Base-by-base conservation (phyloP, 1,140 invertebrate genomes). In the Penaeus japonicus region DNA sequence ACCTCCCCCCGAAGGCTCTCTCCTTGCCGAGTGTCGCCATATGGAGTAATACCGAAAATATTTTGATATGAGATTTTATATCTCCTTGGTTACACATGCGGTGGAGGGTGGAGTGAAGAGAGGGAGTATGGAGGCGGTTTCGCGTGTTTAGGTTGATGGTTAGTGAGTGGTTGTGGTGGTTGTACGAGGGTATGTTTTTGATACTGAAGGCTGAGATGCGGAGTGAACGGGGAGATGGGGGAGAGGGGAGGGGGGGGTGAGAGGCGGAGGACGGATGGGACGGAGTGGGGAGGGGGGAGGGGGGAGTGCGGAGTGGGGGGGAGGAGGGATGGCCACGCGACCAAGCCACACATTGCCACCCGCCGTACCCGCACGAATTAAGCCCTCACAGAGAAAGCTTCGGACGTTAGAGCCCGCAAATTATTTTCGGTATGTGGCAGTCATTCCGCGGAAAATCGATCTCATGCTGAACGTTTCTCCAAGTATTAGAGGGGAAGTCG, bases 301-400 rank as follows among this genome's bases (percentile, higher is more conserved):
- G 85, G 77, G 57, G 53, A 20, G 4, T 59, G 55, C 39, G 35
- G 22, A 22, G 39, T 0, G 20, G 35, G 30, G 24, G 35, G 20
- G 70, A 20, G 78, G 17, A 54, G 35, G 57, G 62, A n/a, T 70
- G 79, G 85, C 85, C 85, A 87, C 79, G 78, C 85, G 85, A 87
- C 85, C 62, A 87, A 81, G 78, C 85, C 85, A 82, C 85, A 62
- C 65, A 87, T 70, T 82, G 62, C 85, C 62, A 57, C 79, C 78
- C 85, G 32, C 24, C 79, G 78, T 75, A 75, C 85, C 85, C 85
- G 62, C 85, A 82, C 62, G 85, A 87, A 87, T 81, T 82, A 81
- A 65, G 65, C 79, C 62, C 78, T 87, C 85, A 65, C 57, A 87
- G 85, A 82, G 85, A 87, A 87, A 87, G 85, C 85, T 87, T 70